Conservation (phyloP, 2,113 vertebrate genomes). For the Cephalopholis sonnerati region DNA sequence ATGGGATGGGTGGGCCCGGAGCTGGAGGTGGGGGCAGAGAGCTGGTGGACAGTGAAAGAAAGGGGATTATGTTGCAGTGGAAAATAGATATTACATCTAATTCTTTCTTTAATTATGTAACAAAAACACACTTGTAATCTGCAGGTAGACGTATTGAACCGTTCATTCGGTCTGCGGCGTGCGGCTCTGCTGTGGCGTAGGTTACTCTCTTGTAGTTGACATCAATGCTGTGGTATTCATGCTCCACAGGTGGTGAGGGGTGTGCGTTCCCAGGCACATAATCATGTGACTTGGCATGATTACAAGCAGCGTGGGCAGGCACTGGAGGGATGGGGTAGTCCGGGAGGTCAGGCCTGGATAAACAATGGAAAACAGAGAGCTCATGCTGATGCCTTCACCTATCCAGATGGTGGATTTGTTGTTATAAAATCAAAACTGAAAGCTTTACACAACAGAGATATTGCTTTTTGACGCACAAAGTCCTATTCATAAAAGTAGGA, state of each 20-base stretch:
- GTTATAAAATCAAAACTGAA: constrained; percentile 30
- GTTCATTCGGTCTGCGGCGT: constrained; percentile 83
- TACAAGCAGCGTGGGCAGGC: constrained; percentile 78
- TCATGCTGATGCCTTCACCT: constrained; percentile 36
- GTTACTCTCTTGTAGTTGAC: constrained; percentile 84
- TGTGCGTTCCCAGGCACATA: constrained; percentile 57
- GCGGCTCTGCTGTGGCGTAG: constrained; percentile 86
- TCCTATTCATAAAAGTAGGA: background rate
- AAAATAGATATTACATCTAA: constrained; percentile 20
- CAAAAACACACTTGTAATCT: constrained; percentile 88
- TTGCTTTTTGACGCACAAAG: background rate
- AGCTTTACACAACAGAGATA: constrained; percentile 19
- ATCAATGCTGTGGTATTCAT: constrained; percentile 91
- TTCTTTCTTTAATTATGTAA: constrained; percentile 8
- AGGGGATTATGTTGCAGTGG: constrained; percentile 34
- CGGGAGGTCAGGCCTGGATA: constrained; percentile 87
- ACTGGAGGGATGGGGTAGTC: constrained; percentile 90
- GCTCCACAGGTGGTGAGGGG: constrained; percentile 86
- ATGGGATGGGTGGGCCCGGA: constrained; percentile 89
- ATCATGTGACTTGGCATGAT: constrained; percentile 63
- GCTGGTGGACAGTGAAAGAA: constrained; percentile 78
- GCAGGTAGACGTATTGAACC: constrained; percentile 79
- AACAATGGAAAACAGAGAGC: constrained; percentile 51
- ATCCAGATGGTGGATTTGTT: constrained; percentile 49
- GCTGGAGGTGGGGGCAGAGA: constrained; percentile 81